These are phyloP conservation scores for Phania funesta DNA, from an alignment of 2,888 invertebrate genomes.

Conservation along the genomic window DNA sequence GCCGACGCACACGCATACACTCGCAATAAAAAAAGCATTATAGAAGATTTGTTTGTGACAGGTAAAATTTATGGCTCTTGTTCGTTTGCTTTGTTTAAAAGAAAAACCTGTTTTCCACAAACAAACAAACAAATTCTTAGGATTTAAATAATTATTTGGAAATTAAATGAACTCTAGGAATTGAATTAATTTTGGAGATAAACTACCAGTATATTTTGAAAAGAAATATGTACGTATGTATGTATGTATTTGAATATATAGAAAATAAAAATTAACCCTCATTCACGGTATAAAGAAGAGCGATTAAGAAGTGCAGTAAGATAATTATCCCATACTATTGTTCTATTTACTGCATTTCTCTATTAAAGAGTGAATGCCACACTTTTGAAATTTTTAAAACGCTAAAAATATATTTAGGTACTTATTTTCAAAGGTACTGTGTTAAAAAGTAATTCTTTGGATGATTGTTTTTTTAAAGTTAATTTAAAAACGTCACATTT, in stretches of 20 bases:
- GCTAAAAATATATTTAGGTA: background rate
- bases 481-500: background rate
- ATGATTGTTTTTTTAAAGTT: background rate
- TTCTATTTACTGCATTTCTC: no score
- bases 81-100: background rate
- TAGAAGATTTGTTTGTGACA: constrained; percentile 4
- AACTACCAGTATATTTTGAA: background rate
- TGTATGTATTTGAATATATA: background rate
- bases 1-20: background rate
- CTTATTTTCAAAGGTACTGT: background rate
- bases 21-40: background rate
- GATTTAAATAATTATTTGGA: background rate
- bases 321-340: no score
- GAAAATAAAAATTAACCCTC: background rate
- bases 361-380: background rate
- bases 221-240: background rate
- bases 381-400: background rate
- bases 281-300: constrained; percentile 6
- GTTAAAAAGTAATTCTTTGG: background rate
- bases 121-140: background rate
- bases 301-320: background rate
- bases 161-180: background rate
- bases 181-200: background rate
- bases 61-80: constrained; percentile 45
- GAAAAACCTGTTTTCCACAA: no score